Evolutionary conservation across 23 tunicate species (phyloP), one percentile per base, ranked within the genome.

Genomic region (Botrylloides violaceus): DNA sequence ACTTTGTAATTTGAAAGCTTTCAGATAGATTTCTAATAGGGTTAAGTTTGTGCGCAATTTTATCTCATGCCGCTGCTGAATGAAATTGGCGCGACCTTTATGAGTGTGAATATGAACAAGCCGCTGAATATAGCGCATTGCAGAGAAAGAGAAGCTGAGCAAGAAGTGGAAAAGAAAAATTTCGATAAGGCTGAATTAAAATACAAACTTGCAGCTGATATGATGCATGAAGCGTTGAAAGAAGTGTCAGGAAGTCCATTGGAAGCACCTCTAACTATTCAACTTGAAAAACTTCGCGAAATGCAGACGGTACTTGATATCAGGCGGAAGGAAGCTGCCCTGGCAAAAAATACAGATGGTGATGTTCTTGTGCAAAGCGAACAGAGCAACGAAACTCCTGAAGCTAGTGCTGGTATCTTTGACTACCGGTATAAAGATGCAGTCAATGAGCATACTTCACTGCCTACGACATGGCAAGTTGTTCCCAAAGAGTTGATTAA

Each of bases 141-240:
- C 19, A 27, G 20, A 3, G 70, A 63, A 31, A 31, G 70, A 6
- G 70, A 27, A 9, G 70, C 70, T 63, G 70, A 63, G 35, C 18
- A 33, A 15, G 32, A 27, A 6, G 3, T 63, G 70, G n/a, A 63
- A 28, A 4, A 29, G 7, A 34, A 63, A 63, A 25, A 28, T 27
- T 63, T 31, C 23, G 70, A 63, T 31, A 33, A 63, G 35, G 70
- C 70, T 6, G 70, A 63, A 23, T 3, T 25, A 63, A 63, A 63
- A 22, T 63, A 63, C 70, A 31, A 3, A 4, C 33, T 63, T 27
- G 70, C 70, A 29, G 70, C 70, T 19, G 35, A 63, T 19, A 63
- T 63, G 70, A 63, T 63, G 70, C 26, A 33, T 19, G 33, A 25
- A 28, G 70, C 70, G 7, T 28, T 63, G 12, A 4, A 29, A 3